A percentile compares a stretch with the other conserved stretches of the same genome.
phyloP scores from a whole-genome alignment of 2,888 invertebrate genomes.

The Epirrita christyi region DNA sequence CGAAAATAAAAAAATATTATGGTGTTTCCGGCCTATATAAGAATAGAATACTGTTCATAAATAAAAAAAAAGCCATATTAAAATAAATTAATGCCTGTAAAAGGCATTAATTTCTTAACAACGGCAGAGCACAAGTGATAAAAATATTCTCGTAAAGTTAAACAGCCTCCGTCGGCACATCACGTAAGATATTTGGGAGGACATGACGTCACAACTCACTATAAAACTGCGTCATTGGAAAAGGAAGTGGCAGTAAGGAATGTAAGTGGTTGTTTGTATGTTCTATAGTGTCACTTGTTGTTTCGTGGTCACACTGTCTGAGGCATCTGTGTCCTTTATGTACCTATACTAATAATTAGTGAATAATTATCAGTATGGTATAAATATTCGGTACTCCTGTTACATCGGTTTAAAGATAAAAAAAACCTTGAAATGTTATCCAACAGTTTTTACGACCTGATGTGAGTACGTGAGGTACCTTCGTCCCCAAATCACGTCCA shows the following conservation, averaged over 20 bases:
- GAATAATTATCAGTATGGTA: too few relatives aligned
- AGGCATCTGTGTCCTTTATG: too few relatives aligned
- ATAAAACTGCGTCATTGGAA: constrained; percentile 33
- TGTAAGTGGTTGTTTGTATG: constrained; percentile 5
- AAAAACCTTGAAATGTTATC: background rate
- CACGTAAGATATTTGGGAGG: constrained; percentile 34
- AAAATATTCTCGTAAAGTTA: constrained; percentile 31
- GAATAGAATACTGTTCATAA: too few relatives aligned
- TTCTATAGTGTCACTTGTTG: too few relatives aligned
- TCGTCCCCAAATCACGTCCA: background rate
- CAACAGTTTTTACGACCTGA: background rate
- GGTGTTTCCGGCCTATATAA: too few relatives aligned
- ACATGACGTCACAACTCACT: constrained; percentile 35
- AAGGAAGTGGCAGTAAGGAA: constrained; percentile 11
- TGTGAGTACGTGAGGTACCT: background rate
- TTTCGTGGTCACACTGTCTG: too few relatives aligned
- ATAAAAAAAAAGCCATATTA: too few relatives aligned
- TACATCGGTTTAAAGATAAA: background rate
- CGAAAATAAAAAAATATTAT: too few relatives aligned
- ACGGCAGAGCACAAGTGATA: constrained; percentile 15
- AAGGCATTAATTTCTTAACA: constrained; percentile 1
- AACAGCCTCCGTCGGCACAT: constrained; percentile 27
- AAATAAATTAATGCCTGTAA: too few relatives aligned
- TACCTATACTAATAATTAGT: too few relatives aligned
- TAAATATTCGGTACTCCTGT: too few relatives aligned